A percentile compares a stretch with the other conserved stretches of the same genome.
These are phyloP conservation scores for Neogale vison DNA, from an alignment of 2,113 vertebrate species.

Conservation along the genomic window DNA sequence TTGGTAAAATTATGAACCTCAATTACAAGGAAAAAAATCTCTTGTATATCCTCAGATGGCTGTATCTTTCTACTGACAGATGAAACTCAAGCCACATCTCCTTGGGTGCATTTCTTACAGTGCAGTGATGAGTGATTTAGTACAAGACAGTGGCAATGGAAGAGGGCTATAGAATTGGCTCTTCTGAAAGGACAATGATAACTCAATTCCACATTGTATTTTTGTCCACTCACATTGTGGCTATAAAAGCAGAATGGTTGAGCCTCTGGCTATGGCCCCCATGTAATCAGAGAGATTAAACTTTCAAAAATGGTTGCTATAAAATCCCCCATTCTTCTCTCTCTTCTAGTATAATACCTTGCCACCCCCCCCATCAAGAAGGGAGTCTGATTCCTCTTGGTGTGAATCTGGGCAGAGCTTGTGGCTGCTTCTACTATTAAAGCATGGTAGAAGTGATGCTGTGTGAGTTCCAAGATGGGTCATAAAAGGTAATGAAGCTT, in stretches of 20 bases:
- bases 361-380: neutral
- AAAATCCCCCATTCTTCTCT: neutral
- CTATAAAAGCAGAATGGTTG: neutral
- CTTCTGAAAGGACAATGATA: neutral
- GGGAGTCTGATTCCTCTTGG: neutral
- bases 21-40: neutral
- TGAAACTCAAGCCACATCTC: neutral
- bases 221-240: neutral
- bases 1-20: neutral
- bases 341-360: neutral
- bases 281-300: neutral
- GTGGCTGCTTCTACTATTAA: neutral
- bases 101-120: neutral
- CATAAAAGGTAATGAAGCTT: neutral
- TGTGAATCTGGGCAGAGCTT: neutral
- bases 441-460: neutral
- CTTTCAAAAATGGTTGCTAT: neutral
- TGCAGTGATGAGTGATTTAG: neutral
- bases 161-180: neutral
- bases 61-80: neutral
- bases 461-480: neutral
- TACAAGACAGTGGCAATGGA: neutral
- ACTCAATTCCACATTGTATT: neutral
- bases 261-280: neutral
- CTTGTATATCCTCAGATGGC: neutral